A percentile compares a stretch with the other conserved stretches of the same genome.
These are phyloP conservation scores for Syngnathus rostellatus DNA, from an alignment of 2,797 vertebrate species.

Conservation along the genomic window DNA sequence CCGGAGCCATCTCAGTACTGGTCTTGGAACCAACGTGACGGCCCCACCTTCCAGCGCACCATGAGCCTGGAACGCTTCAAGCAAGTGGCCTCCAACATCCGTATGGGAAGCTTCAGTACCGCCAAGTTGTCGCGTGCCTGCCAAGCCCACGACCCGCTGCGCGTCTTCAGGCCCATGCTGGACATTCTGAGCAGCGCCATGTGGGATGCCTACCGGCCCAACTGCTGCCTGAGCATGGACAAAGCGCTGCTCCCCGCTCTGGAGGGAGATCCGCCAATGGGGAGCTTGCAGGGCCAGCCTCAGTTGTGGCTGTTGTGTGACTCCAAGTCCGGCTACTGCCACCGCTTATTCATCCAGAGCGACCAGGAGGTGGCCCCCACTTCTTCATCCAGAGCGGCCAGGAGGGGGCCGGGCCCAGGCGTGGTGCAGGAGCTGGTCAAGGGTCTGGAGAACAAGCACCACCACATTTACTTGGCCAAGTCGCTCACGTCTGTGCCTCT, in stretches of 20 bases:
- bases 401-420: constrained; percentile 51
- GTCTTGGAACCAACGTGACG: constrained; percentile 63
- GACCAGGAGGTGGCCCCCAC: constrained; percentile 12
- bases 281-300: constrained; percentile 40
- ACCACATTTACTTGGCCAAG: constrained; percentile 70
- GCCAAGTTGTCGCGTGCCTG: constrained; percentile 11
- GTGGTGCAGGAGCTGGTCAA: constrained; percentile 61
- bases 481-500: constrained; percentile 58
- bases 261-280: constrained; percentile 42
- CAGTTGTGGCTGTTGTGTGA: constrained; percentile 75
- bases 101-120: constrained; percentile 57
- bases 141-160: constrained; percentile 41
- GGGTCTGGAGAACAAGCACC: constrained; percentile 60
- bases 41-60: constrained; percentile 60
- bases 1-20: constrained; percentile 64
- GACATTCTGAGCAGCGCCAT: constrained; percentile 52
- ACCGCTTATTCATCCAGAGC: constrained; percentile 62
- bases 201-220: constrained; percentile 61
- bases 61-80: constrained; percentile 67
- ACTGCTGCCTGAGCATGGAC: constrained; percentile 67
- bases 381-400: constrained; percentile 52
- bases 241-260: constrained; percentile 59
- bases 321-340: constrained; percentile 77
- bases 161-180: constrained; percentile 64
- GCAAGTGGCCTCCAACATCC: constrained; percentile 59